phyloP scores from a whole-genome alignment of 2,113 vertebrate genomes.

The Salvelinus namaycush region DNA sequence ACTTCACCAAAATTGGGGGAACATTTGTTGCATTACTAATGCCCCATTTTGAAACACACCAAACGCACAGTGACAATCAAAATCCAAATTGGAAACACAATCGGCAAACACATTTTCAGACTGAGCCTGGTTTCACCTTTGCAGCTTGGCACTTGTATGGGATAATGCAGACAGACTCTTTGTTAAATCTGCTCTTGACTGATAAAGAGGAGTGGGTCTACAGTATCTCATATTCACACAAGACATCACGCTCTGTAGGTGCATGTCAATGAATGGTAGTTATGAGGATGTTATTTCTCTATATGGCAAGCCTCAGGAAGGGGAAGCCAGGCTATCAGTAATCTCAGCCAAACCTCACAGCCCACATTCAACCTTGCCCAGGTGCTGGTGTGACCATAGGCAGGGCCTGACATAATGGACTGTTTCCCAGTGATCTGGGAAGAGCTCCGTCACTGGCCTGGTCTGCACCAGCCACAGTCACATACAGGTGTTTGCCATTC shows the following conservation, averaged over 20 bases:
- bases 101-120: background rate
- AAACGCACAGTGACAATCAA: background rate
- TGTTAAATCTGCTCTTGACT: background rate
- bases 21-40: slow-evolving; percentile 12
- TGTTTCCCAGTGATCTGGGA: background rate
- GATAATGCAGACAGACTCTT: background rate
- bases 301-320: background rate
- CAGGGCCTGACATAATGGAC: background rate
- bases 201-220: background rate
- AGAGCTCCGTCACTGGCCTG: background rate
- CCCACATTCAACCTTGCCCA: background rate
- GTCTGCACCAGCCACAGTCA: background rate
- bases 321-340: background rate
- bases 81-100: background rate
- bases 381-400: background rate
- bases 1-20: slow-evolving; percentile 26
- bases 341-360: background rate
- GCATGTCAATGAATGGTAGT: too few relatives aligned
- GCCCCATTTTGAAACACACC: background rate
- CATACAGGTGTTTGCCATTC: background rate
- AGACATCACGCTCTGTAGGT: background rate
- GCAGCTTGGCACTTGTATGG: background rate
- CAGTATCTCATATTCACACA: background rate
- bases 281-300: background rate
- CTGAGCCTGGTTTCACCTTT: background rate